A percentile compares a stretch with the other conserved stretches of the same genome.
Evolutionary conservation across 2,797 vertebrate species (phyloP).

Genomic region (Meda fulgida): DNA sequence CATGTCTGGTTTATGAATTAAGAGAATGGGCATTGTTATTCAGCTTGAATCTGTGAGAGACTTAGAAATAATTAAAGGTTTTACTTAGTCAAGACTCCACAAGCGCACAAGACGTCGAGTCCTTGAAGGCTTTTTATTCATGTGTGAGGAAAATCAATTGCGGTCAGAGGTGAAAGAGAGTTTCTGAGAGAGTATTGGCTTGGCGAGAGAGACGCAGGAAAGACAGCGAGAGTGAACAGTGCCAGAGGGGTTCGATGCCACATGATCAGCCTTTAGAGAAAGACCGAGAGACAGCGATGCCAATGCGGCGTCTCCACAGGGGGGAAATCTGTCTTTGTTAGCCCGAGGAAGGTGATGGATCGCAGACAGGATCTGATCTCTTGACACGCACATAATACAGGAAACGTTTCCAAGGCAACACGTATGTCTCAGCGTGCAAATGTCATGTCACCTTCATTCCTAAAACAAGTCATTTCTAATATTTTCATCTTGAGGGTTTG

Average conservation of each 20-base stretch:
- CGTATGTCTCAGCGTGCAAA: neutral
- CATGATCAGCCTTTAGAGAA: conserved; percentile 60
- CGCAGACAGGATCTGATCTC: conserved; percentile 83
- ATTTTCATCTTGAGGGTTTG: neutral
- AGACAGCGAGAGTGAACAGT: conserved; percentile 69
- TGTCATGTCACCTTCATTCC: conserved; percentile 8
- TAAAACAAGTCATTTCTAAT: neutral
- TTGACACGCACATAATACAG: conserved; percentile 68
- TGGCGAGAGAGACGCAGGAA: conserved; percentile 63
- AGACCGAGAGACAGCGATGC: conserved; percentile 78
- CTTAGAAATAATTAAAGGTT: conserved; percentile 15
- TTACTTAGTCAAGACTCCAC: conserved; percentile 1
- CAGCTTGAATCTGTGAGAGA: neutral
- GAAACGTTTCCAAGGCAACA: conserved; percentile 21
- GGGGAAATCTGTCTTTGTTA: conserved; percentile 83
- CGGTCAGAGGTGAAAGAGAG: conserved; percentile 27
- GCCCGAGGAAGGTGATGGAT: conserved; percentile 84
- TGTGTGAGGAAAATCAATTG: conserved; percentile 15
- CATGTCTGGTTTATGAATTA: conserved; percentile 15
- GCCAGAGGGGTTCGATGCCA: neutral
- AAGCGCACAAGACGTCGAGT: neutral
- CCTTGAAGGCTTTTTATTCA: conserved; percentile 11
- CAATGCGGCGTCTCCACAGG: conserved; percentile 74
- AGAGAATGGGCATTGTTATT: conserved; percentile 5
- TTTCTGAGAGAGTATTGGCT: conserved; percentile 10